phyloP scores from a whole-genome alignment of 2,113 vertebrate genomes.

The Axis porcinus region DNA sequence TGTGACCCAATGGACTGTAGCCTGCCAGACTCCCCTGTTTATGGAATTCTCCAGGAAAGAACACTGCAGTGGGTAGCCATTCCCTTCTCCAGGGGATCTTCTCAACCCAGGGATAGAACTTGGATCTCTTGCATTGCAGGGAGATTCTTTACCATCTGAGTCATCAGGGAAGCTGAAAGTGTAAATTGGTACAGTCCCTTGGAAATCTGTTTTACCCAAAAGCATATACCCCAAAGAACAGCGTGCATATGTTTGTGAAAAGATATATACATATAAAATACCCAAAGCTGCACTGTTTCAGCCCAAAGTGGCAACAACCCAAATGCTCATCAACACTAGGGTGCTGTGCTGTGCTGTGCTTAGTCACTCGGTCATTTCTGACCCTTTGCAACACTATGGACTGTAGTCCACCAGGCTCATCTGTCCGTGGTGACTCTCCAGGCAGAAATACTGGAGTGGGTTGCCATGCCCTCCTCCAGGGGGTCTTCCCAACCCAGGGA shows the following conservation, averaged over 20 bases:
- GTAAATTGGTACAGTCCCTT: not conserved
- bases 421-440: not conserved
- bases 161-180: not conserved
- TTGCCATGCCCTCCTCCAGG: not conserved
- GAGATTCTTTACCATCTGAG: not conserved
- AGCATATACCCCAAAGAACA: accelerated
- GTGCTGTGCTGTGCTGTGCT: not conserved
- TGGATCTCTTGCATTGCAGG: not conserved
- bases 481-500: not conserved
- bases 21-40: not conserved
- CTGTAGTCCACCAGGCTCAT: not conserved
- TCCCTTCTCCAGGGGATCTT: not conserved
- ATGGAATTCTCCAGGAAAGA: not conserved
- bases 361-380: not conserved
- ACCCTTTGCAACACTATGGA: not conserved
- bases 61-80: not conserved
- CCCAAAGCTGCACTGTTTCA: not conserved
- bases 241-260: not conserved
- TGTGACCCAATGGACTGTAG: not conserved
- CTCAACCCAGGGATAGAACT: not conserved
- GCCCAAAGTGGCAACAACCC: not conserved
- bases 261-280: not conserved
- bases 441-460: not conserved
- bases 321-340: not conserved
- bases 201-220: not conserved